phyloP scores from a whole-genome alignment of 2,888 invertebrate species.

The Diaprepes abbreviatus region DNA sequence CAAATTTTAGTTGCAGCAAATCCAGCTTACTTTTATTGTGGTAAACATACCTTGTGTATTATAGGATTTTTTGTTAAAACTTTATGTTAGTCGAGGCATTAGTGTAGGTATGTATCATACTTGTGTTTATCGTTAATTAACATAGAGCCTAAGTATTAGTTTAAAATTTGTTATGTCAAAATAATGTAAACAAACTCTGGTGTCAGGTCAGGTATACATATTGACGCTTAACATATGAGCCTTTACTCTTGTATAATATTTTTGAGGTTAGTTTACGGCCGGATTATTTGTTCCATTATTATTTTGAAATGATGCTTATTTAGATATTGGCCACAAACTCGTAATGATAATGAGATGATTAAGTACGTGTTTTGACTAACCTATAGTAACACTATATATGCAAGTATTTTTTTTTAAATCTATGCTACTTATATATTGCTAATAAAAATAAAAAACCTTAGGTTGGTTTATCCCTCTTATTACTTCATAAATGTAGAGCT shows the following conservation, averaged over 20 bases:
- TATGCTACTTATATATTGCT: too few species aligned
- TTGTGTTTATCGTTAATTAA: constrained; percentile 9
- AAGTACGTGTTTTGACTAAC: too few species aligned
- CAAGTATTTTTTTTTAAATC: too few species aligned
- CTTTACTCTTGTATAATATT: neutral
- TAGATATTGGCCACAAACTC: too few species aligned
- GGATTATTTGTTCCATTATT: too few species aligned
- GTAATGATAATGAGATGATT: too few species aligned
- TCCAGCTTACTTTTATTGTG: constrained; percentile 10
- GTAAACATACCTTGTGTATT: constrained; percentile 8
- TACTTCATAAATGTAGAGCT: too few species aligned
- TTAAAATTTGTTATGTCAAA: neutral
- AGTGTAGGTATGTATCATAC: constrained; percentile 18
- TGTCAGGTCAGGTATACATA: neutral
- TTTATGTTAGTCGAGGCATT: constrained; percentile 4
- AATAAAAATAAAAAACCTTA: too few species aligned
- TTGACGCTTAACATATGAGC: neutral
- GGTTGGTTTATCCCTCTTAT: too few species aligned
- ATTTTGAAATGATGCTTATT: too few species aligned
- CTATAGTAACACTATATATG: too few species aligned
- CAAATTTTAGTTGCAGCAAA: constrained; percentile 32
- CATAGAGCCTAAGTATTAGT: neutral
- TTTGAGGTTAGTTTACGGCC: neutral
- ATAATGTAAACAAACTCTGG: constrained; percentile 2
- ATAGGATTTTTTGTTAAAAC: constrained; percentile 7